Percentiles rank a stretch among this genome's conserved stretches.
phyloP scores from a whole-genome alignment of 1,140 invertebrate genomes.

The Probaryconus sp. region DNA sequence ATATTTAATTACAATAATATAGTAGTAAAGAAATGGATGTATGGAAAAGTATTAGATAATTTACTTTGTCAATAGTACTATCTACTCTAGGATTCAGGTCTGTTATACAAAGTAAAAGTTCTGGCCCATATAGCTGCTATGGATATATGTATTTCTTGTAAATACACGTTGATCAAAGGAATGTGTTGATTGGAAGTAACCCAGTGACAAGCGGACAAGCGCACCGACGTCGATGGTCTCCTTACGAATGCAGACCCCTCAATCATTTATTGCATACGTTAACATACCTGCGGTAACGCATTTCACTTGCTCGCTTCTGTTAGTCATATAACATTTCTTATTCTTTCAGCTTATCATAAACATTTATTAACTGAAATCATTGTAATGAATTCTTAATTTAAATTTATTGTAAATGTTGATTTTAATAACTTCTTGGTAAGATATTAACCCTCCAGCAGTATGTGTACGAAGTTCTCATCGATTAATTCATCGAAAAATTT shows the following conservation, averaged over 20 bases:
- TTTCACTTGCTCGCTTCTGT: too few relatives aligned
- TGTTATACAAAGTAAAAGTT: constrained; percentile 37
- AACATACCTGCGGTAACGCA: neutral
- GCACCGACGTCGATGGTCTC: constrained; percentile 14
- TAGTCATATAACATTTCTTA: too few relatives aligned
- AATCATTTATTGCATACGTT: constrained; percentile 27
- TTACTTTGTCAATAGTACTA: neutral
- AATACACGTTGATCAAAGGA: constrained; percentile 22
- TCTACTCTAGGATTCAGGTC: constrained; percentile 4
- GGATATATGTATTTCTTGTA: constrained; percentile 37
- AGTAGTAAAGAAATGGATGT: too few relatives aligned
- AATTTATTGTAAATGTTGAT: too few relatives aligned
- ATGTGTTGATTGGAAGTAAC: constrained; percentile 39
- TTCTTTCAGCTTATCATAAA: too few relatives aligned
- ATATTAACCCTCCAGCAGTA: too few relatives aligned
- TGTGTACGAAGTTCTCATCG: too few relatives aligned
- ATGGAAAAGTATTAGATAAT: neutral
- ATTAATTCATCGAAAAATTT: too few relatives aligned
- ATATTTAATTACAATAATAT: too few relatives aligned
- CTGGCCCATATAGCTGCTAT: constrained; percentile 25
- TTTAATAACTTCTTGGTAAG: too few relatives aligned
- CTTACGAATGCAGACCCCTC: constrained; percentile 2
- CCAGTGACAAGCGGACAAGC: constrained; percentile 23
- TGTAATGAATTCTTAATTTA: too few relatives aligned
- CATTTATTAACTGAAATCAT: too few relatives aligned